Evolutionary conservation across 2,113 vertebrate genomes (phyloP).

Genomic region (Orientallactaga bullata): DNA sequence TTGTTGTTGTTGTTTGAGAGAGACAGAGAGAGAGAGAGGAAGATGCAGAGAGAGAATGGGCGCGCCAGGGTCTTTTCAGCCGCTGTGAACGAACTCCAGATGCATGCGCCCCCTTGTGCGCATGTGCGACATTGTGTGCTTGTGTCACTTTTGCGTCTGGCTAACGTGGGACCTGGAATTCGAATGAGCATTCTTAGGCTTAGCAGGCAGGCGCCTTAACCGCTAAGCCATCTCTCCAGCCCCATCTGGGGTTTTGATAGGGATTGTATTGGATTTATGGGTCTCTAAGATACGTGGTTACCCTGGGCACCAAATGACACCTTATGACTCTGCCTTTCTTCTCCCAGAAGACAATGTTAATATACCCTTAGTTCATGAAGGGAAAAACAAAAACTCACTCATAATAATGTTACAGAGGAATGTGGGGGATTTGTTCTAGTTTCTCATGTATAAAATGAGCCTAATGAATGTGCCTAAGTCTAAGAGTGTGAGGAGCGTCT

Average conservation of each 20-base stretch:
- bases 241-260: neutral
- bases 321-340: slow-evolving; percentile 48
- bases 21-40: too few species aligned
- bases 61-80: too few species aligned
- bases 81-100: too few species aligned
- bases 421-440: neutral
- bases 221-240: too few species aligned
- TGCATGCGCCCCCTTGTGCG: too few species aligned
- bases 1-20: too few species aligned
- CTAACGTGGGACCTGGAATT: too few species aligned
- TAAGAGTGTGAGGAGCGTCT: neutral
- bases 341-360: neutral
- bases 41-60: too few species aligned
- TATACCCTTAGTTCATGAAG: neutral
- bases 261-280: neutral
- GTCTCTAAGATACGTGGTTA: neutral
- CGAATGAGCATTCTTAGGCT: too few species aligned
- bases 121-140: too few species aligned
- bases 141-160: too few species aligned
- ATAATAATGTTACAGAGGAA: neutral
- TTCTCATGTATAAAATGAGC: neutral
- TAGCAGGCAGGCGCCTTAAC: too few species aligned
- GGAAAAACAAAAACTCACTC: neutral
- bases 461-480: neutral
- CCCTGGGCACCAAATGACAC: slow-evolving; percentile 3